Evolutionary conservation across 2,113 vertebrate genomes (phyloP).

Genomic region (Hiodon alosoides): DNA sequence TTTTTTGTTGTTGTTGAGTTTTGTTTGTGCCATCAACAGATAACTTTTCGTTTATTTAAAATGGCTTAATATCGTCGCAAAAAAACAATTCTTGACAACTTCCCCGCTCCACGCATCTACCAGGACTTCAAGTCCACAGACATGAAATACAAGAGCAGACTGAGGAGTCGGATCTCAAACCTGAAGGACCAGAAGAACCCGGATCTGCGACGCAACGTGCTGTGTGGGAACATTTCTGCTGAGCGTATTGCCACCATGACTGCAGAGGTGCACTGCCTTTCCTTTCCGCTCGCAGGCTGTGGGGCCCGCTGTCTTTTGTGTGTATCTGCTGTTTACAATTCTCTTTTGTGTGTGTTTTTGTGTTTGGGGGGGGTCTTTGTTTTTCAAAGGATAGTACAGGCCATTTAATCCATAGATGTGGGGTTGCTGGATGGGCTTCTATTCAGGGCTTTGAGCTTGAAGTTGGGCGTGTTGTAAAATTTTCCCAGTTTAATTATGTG

Average conservation of each 20-base stretch:
- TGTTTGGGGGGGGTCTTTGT: background rate
- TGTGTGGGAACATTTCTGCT: constrained; percentile 76
- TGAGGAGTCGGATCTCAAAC: constrained; percentile 91
- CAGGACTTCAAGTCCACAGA: constrained; percentile 86
- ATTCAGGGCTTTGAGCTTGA: background rate
- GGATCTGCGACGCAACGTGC: constrained; percentile 78
- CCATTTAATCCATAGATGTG: background rate
- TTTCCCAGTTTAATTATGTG: no score
- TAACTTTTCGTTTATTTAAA: no score
- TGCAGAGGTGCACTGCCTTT: constrained; percentile 70
- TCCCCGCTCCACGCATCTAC: constrained; percentile 69
- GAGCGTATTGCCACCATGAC: constrained; percentile 85
- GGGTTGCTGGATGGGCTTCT: background rate
- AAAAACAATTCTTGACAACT: constrained; percentile 61
- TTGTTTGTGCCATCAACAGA: no score
- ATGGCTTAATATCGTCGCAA: no score
- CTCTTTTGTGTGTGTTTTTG: background rate
- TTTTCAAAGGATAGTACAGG: background rate
- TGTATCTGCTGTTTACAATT: background rate
- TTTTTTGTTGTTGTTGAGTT: no score
- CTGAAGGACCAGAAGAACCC: constrained; percentile 95
- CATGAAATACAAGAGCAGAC: constrained; percentile 84
- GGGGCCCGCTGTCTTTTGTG: background rate
- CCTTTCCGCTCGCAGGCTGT: background rate
- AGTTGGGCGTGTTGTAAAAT: no score